A percentile compares a stretch with the other conserved stretches of the same genome.
phyloP scores from a whole-genome alignment of 2,888 invertebrate genomes.

The Polydrusus cervinus region DNA sequence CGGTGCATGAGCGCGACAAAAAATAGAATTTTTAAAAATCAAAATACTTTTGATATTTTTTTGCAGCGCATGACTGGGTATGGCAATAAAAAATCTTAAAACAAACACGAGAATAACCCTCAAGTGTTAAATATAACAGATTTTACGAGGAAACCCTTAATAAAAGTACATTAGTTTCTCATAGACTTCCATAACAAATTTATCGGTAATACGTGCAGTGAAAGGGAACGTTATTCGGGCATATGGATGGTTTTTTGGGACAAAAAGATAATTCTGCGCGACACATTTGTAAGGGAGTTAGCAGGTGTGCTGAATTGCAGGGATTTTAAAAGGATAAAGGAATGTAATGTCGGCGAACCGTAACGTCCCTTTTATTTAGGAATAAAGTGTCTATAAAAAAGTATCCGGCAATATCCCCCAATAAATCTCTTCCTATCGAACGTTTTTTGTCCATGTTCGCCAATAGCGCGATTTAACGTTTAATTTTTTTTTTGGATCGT shows the following conservation, averaged over 20 bases:
- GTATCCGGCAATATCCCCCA: constrained; percentile 50
- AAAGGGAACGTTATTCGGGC: constrained; percentile 32
- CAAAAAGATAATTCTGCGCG: constrained; percentile 50
- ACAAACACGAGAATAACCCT: not conserved
- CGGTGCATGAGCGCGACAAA: no score
- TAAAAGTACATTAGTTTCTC: constrained; percentile 36
- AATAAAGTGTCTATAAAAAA: constrained; percentile 55
- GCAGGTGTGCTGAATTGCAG: constrained; percentile 53
- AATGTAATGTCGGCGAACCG: constrained; percentile 51
- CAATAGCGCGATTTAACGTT: constrained; percentile 36
- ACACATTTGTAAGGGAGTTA: constrained; percentile 54
- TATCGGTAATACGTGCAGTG: constrained; percentile 43
- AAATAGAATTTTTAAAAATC: no score
- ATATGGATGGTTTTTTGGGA: constrained; percentile 31
- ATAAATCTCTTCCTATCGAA: constrained; percentile 52
- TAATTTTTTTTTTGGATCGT: constrained; percentile 45
- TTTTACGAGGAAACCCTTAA: constrained; percentile 1
- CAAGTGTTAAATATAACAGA: not conserved
- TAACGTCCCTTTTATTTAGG: constrained; percentile 53
- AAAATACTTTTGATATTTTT: no score
- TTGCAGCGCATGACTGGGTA: no score
- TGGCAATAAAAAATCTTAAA: not conserved
- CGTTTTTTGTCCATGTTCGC: constrained; percentile 39
- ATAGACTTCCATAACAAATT: constrained; percentile 40
- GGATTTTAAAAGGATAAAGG: constrained; percentile 54